These are phyloP conservation scores for Coptodon rendalli DNA, from an alignment of 2,113 vertebrate species.

Conservation along the genomic window DNA sequence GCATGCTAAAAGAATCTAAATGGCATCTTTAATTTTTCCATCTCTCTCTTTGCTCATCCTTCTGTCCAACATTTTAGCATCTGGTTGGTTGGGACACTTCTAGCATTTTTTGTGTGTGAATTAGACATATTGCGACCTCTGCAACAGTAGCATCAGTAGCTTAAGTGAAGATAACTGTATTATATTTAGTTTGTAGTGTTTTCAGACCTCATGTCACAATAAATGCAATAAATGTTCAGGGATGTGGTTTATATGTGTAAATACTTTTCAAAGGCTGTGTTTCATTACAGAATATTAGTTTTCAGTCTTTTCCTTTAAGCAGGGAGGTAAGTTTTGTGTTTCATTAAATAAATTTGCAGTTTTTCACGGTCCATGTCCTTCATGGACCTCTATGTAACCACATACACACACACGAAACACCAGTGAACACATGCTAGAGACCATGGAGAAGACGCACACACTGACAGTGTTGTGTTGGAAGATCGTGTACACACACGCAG, in stretches of 20 bases:
- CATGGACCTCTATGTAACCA: neutral
- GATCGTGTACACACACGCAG: neutral
- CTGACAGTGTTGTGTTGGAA: neutral
- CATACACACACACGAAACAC: rapidly evolving
- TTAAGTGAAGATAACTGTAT: neutral
- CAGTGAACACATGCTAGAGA: neutral
- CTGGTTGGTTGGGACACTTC: neutral
- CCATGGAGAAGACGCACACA: neutral
- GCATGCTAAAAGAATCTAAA: neutral
- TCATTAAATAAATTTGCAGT: neutral
- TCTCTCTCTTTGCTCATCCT: neutral
- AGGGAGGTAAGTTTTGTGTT: neutral
- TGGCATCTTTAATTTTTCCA: neutral
- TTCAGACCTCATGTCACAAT: neutral
- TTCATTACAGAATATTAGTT: neutral
- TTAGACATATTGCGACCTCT: neutral
- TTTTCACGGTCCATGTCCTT: neutral
- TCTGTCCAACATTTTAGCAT: neutral
- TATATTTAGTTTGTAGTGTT: neutral
- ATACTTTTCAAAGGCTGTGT: neutral
- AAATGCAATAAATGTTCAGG: neutral
- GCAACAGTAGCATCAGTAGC: neutral
- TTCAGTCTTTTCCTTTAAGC: neutral
- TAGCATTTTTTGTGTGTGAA: neutral
- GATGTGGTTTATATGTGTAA: neutral